Evolutionary conservation across 2,888 invertebrate genomes (phyloP), one percentile per base, ranked within the genome.

Genomic region (Calameuta filiformis): DNA sequence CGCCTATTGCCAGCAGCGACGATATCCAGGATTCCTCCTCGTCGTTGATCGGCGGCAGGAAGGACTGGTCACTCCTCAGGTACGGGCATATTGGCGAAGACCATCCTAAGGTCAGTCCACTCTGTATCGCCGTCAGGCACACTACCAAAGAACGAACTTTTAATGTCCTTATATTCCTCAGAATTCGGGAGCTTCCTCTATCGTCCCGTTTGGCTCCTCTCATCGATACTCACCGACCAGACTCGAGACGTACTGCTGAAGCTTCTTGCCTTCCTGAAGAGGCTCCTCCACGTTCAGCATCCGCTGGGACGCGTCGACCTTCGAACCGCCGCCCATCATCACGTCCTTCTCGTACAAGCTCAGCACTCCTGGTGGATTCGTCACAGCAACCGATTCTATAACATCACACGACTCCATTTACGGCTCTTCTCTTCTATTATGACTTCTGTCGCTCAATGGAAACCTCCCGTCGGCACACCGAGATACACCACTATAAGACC

Each of bases 81-180:
- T 83, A 85, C 6, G 87, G 88, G 35, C 87, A 78, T 11, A 86
- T 85, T 40, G 90, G 90, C 6, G 90, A 88, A 56, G 90, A 89
- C 90, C 90, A 90, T 31, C 86, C 87, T 35, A 90, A 80, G 75
- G 85, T 86, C 83, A 90, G 89, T 12, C 90, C 90, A 68, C 87
- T 86, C 80, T 90, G 89, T 79, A 88, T 86, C 75, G 88, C 89
- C 77, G 87, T 85, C 37, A 89, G 77, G 12, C 89, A 87, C 34
- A 87, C 90, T 90, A 84, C 0, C 81, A 84, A 40, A 34, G 3
- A 3, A 15, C 15, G 12, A 30, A 30, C 15, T 1, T n/a, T 76
- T 69, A 31, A 40, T 15, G 1, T 40, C 40, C 40, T 40, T 40
- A 15, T 40, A 15, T 40, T 40, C 40, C 40, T 15, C 40, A 69